Conservation (phyloP, 92 coral and sea anemone species). For the Phenganax marumi region DNA sequence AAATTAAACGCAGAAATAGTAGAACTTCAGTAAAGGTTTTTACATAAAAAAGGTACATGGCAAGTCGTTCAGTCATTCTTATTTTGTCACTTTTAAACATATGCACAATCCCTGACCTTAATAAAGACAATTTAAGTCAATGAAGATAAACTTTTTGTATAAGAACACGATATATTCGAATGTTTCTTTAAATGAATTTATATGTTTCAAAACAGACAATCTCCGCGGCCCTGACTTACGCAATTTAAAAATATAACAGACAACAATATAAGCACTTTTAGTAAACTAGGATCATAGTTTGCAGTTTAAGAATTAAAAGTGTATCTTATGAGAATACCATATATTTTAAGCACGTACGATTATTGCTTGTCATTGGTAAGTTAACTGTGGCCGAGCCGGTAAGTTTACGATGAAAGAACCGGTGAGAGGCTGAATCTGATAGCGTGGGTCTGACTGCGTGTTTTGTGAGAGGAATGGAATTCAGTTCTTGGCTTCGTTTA, state of each 20-base stretch:
- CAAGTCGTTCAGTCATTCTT: too few relatives aligned
- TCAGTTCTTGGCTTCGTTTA: constrained; percentile 2
- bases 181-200: too few relatives aligned
- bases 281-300: neutral
- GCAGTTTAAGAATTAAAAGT: neutral
- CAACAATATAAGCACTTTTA: too few relatives aligned
- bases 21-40: neutral
- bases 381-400: constrained; percentile 1
- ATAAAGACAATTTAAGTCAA: too few relatives aligned
- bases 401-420: constrained; percentile 9
- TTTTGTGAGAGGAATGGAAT: constrained; percentile 29
- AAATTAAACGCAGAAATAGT: neutral
- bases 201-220: too few relatives aligned
- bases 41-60: too few relatives aligned
- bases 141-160: too few relatives aligned
- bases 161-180: too few relatives aligned
- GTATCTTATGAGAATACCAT: neutral
- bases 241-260: too few relatives aligned
- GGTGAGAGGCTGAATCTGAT: constrained; percentile 7
- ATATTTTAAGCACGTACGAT: neutral
- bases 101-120: too few relatives aligned
- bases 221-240: too few relatives aligned
- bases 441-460: constrained; percentile 25
- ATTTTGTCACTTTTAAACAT: too few relatives aligned
- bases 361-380: neutral